Base-by-base conservation (phyloP, 2,113 vertebrate genomes). In the Delphinapterus leucas region DNA sequence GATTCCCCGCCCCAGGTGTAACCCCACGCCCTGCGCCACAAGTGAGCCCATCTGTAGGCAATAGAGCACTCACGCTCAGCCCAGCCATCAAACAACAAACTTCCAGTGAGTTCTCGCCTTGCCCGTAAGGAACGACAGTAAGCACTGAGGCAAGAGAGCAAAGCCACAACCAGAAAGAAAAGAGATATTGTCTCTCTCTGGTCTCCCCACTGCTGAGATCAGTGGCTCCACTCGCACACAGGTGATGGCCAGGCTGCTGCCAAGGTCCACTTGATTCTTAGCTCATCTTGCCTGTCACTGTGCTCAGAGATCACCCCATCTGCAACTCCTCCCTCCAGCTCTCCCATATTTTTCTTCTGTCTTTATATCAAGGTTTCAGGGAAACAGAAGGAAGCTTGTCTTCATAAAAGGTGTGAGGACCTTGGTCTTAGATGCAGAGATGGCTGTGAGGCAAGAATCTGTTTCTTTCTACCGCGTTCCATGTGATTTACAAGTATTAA, bases 11-110 rank as follows among this genome's bases (percentile, higher is more conserved):
- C 47, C 25, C 20, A 31, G 49, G 84, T 17, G 20, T 18, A 74
- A 23, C 20, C n/a, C 25, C 0, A 2, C 3, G 4, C 44, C 3
- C n/a, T 17, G n/a, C 33, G 2, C 23, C 1, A 17, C 49, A 47
- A 63, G 6, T 31, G 38, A 74, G n/a, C 36, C 49, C 53, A 65
- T 38, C n/a, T 71, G 33, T 4, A 88, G 77, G 55, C 58, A 77
- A 36, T 23, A 36, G 79, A 63, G 11, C 13, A 23, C 41, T 68
- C 23, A 88, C 2, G 28, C 36, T 79, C 77, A 74, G 65, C 28
- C 47, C 41, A 73, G 26, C 33, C 77, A 18, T 25, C 73, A 55
- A 36, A 60, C 79, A 87, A 26, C 11, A 2, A 49, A 47, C 61
- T 91, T 92, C 73, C 23, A 49, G 47, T 61, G 36, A 55, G 70